Evolutionary conservation across 2,888 invertebrate genomes (phyloP).

Genomic region (Poecilus cupreus): DNA sequence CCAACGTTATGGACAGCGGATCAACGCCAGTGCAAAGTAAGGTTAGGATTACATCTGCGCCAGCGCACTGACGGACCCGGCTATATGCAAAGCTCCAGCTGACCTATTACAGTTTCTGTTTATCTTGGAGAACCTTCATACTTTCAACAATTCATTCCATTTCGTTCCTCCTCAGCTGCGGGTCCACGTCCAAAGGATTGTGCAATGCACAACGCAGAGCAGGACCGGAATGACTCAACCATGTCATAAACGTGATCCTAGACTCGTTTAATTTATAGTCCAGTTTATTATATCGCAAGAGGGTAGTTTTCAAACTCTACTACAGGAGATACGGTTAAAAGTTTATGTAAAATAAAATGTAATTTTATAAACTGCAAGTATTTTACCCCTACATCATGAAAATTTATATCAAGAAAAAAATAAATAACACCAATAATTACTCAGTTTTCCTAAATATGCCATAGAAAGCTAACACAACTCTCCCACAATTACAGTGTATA

Average conservation of each 20-base stretch:
- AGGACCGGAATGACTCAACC: not conserved
- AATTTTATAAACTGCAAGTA: too few species aligned
- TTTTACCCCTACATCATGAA: too few species aligned
- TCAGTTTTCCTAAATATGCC: too few species aligned
- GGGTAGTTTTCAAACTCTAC: not conserved
- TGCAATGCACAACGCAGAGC: not conserved
- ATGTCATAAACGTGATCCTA: slow-evolving; percentile 26
- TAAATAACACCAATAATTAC: too few species aligned
- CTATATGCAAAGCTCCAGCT: slow-evolving; percentile 47
- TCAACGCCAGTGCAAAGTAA: not conserved
- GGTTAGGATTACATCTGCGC: not conserved
- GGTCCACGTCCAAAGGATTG: slow-evolving; percentile 31
- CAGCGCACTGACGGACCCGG: not conserved
- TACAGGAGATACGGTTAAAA: not conserved
- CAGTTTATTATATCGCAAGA: slow-evolving; percentile 10
- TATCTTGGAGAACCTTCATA: slow-evolving; percentile 44
- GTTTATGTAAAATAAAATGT: not conserved
- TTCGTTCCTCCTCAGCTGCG: not conserved
- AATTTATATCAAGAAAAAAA: too few species aligned
- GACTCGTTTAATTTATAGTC: slow-evolving; percentile 21
- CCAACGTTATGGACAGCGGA: slow-evolving; percentile 6
- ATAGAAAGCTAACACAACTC: too few species aligned
- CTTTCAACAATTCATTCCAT: slow-evolving; percentile 52
- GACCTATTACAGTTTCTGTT: slow-evolving; percentile 53
- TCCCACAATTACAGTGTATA: too few species aligned